Conservation (phyloP, 1,140 invertebrate genomes). For the Drosophila watanabei region DNA sequence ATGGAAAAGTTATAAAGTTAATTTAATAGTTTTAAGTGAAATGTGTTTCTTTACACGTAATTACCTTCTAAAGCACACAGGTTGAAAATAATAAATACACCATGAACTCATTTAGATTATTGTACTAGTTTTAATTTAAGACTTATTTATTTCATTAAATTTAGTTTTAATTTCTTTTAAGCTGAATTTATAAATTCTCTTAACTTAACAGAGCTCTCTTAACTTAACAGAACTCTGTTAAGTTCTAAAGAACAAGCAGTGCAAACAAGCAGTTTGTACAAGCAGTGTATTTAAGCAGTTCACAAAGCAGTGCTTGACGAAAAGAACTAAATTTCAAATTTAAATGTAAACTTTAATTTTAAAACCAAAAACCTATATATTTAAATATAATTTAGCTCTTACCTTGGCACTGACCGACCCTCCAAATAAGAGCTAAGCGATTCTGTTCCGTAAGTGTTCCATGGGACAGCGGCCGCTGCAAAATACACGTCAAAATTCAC, state of each 20-base stretch:
- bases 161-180: neutral
- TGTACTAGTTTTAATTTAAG: neutral
- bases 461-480: constrained; percentile 82
- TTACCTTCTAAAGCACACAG: neutral
- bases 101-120: no score
- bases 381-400: constrained; percentile 6
- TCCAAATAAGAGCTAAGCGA: constrained; percentile 77
- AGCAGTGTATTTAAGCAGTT: neutral
- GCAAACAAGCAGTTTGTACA: neutral
- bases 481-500: constrained; percentile 23
- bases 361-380: neutral
- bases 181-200: neutral
- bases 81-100: no score
- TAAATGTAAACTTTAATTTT: neutral
- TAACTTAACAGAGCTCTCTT: neutral
- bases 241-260: neutral
- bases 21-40: neutral
- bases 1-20: neutral
- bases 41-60: neutral
- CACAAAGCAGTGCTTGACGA: neutral
- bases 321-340: neutral
- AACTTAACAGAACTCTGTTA: no score
- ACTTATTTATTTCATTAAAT: neutral
- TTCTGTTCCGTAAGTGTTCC: constrained; percentile 77
- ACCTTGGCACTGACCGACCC: constrained; percentile 75